phyloP scores from a whole-genome alignment of 1,140 invertebrate genomes.

The Caenorhabditis brenneri region DNA sequence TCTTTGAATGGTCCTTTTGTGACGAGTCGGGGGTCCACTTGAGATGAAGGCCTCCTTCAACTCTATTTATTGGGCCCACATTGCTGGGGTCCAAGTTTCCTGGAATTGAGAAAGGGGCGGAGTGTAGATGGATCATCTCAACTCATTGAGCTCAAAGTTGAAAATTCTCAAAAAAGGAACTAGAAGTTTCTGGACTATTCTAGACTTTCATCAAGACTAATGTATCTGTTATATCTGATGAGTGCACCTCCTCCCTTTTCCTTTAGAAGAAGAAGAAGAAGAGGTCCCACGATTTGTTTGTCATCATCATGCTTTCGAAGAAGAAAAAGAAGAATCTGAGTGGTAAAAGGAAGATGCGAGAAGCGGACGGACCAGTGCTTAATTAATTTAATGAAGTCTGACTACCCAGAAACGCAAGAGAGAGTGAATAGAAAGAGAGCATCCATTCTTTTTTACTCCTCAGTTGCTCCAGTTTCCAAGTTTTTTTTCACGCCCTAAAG shows the following conservation, averaged over 20 bases:
- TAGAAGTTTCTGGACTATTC: too few species aligned
- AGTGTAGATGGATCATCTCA: background rate
- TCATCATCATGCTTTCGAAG: background rate
- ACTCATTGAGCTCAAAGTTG: background rate
- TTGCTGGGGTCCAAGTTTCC: too few species aligned
- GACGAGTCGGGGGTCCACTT: background rate
- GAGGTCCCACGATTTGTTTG: background rate
- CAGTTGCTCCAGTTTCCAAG: background rate
- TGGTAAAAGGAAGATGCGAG: background rate
- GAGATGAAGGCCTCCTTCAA: background rate
- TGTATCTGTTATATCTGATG: too few species aligned
- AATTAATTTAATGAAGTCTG: slow-evolving; percentile 32
- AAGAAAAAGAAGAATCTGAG: background rate
- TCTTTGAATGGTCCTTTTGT: background rate
- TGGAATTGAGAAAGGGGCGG: background rate
- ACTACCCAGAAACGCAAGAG: too few species aligned
- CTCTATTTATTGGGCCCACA: too few species aligned
- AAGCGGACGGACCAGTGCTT: too few species aligned
- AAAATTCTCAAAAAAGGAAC: background rate
- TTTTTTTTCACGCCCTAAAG: background rate
- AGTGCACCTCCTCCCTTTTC: too few species aligned
- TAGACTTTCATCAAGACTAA: too few species aligned
- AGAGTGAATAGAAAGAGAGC: background rate
- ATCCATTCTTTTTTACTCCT: background rate
- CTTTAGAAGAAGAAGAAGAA: too few species aligned